Conservation (phyloP, 1,140 invertebrate species). For the Neomicropteryx cornuta region DNA sequence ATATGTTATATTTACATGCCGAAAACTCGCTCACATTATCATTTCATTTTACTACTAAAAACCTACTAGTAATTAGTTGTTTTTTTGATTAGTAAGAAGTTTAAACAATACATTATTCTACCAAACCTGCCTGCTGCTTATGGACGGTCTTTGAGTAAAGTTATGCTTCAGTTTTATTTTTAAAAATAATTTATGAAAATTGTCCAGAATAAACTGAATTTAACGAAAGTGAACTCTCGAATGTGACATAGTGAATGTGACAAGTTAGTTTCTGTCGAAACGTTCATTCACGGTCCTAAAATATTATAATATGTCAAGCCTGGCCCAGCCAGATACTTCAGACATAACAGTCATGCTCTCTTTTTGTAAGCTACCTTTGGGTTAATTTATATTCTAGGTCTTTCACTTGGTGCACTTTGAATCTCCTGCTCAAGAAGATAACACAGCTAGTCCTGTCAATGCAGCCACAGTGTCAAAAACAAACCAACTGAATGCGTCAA, state of each 20-base stretch:
- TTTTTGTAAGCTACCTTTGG: slow-evolving; percentile 6
- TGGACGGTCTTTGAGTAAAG: no score
- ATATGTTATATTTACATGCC: no score
- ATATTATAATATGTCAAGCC: neutral
- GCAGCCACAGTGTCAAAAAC: slow-evolving; percentile 24
- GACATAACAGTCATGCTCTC: neutral
- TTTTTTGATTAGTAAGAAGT: no score
- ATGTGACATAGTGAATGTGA: neutral
- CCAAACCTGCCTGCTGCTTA: no score
- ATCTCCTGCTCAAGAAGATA: slow-evolving; percentile 67
- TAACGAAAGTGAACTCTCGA: neutral
- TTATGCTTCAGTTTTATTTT: no score
- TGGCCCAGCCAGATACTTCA: neutral
- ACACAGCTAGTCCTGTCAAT: slow-evolving; percentile 22
- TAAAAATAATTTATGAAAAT: no score
- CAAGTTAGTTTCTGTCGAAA: neutral
- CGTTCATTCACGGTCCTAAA: neutral
- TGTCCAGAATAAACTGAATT: no score
- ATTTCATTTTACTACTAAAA: no score
- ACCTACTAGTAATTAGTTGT: no score
- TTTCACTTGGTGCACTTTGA: slow-evolving; percentile 98
- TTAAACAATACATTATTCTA: no score
- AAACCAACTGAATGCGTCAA: slow-evolving; percentile 15
- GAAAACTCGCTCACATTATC: no score
- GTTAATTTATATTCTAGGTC: slow-evolving; percentile 47